A percentile compares a stretch with the other conserved stretches of the same genome.
These are phyloP conservation scores for Petrosia ficiformis DNA, from an alignment of 37 sponge, comb jelly and placozoan species.

Conservation along the genomic window DNA sequence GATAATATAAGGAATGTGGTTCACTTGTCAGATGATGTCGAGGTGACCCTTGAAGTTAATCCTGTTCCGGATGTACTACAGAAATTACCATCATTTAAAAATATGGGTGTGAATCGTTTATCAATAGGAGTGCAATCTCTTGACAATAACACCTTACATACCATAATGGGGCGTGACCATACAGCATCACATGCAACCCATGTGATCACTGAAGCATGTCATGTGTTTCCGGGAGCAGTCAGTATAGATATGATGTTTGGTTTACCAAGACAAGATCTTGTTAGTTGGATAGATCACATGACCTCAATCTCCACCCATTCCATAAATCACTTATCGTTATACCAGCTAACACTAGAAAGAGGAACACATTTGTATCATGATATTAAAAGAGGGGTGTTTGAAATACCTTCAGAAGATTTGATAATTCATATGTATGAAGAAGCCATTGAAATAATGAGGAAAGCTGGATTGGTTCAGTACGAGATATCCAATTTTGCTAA, in stretches of 20 bases:
- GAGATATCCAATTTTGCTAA: conserved; percentile 75
- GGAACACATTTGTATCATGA: conserved; percentile 61
- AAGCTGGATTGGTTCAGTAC: conserved; percentile 31
- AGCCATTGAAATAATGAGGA: conserved; percentile 18
- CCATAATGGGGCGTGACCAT: background rate
- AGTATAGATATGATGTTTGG: conserved; percentile 81
- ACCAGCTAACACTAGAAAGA: conserved; percentile 75
- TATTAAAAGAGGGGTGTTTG: conserved; percentile 26
- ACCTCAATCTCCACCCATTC: background rate
- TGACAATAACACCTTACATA: background rate
- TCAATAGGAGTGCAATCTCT: conserved; percentile 77
- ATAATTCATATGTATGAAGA: conserved; percentile 40
- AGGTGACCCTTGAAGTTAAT: conserved; percentile 77
- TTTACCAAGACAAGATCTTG: conserved; percentile 57
- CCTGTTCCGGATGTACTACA: conserved; percentile 46
- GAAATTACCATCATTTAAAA: conserved; percentile 57
- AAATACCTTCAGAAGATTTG: conserved; percentile 21
- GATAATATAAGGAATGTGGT: conserved; percentile 19
- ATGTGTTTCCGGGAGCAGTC: conserved; percentile 31
- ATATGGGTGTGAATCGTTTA: conserved; percentile 69
- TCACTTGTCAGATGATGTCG: conserved; percentile 20
- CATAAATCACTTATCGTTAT: conserved; percentile 71
- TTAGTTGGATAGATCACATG: conserved; percentile 41
- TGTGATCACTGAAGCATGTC: conserved; percentile 28
- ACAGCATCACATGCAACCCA: background rate